These are phyloP conservation scores for Chaetorhynchus papuensis DNA, from an alignment of 2,113 vertebrate genomes.

Conservation along the genomic window DNA sequence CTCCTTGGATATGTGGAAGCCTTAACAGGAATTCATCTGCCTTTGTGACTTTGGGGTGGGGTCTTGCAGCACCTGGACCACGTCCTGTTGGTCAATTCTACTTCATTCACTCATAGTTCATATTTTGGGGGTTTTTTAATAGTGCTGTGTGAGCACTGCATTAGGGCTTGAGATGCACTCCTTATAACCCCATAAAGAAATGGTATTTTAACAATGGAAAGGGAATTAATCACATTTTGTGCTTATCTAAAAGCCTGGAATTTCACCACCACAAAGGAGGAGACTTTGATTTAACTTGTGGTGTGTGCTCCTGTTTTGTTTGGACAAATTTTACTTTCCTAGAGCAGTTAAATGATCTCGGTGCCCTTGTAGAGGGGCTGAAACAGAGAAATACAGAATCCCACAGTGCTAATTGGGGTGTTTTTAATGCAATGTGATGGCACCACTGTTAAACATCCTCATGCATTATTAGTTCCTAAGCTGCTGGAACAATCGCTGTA, in stretches of 20 bases:
- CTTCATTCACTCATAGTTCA: fast-evolving
- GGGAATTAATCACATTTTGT: background rate
- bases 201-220: background rate
- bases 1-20: background rate
- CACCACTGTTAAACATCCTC: background rate
- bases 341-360: fast-evolving
- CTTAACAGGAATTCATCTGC: background rate
- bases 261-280: fast-evolving
- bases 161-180: background rate
- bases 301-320: fast-evolving
- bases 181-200: background rate
- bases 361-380: background rate
- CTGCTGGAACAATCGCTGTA: background rate
- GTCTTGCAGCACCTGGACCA: background rate
- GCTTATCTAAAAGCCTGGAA: background rate
- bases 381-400: background rate
- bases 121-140: background rate
- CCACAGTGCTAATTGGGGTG: background rate
- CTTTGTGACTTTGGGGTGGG: background rate
- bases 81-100: background rate
- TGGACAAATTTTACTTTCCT: background rate
- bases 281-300: background rate
- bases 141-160: background rate
- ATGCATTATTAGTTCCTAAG: background rate
- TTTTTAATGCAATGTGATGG: background rate